These are phyloP conservation scores for Campylorhamphus procurvoides DNA, from an alignment of 2,113 vertebrate species.

Conservation along the genomic window DNA sequence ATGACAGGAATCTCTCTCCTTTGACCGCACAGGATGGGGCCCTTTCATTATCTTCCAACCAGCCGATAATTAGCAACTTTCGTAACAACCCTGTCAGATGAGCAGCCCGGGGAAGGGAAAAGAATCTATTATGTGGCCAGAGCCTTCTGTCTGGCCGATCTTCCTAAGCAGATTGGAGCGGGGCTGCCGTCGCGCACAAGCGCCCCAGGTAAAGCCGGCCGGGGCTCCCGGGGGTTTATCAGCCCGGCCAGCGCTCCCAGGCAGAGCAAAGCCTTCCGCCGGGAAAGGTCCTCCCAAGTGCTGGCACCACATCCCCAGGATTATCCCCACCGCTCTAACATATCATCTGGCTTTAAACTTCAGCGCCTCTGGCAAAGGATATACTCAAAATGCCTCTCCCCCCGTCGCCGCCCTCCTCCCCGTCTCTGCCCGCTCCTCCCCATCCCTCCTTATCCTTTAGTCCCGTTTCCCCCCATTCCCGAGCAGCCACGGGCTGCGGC, in stretches of 20 bases:
- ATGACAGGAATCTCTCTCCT: not conserved
- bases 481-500: constrained; percentile 79
- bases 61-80: constrained; percentile 92
- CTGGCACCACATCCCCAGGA: constrained; percentile 77
- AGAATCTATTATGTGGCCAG: constrained; percentile 65
- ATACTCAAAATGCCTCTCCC: constrained; percentile 60
- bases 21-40: constrained; percentile 73
- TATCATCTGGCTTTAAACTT: constrained; percentile 92
- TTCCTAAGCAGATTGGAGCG: constrained; percentile 77
- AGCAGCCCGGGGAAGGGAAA: constrained; percentile 62
- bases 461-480: constrained; percentile 63
- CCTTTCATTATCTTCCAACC: constrained; percentile 89
- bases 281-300: constrained; percentile 78
- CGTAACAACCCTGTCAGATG: constrained; percentile 38
- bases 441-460: constrained; percentile 70
- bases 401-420: not conserved
- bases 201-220: constrained; percentile 83
- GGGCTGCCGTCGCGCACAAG: constrained; percentile 65
- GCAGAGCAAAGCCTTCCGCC: constrained; percentile 84
- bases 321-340: constrained; percentile 83
- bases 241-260: constrained; percentile 85
- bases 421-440: not conserved
- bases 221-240: constrained; percentile 88
- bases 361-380: constrained; percentile 83
- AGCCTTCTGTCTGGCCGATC: constrained; percentile 71